Evolutionary conservation across 2,113 vertebrate species (phyloP).

Genomic region (Melospiza georgiana): DNA sequence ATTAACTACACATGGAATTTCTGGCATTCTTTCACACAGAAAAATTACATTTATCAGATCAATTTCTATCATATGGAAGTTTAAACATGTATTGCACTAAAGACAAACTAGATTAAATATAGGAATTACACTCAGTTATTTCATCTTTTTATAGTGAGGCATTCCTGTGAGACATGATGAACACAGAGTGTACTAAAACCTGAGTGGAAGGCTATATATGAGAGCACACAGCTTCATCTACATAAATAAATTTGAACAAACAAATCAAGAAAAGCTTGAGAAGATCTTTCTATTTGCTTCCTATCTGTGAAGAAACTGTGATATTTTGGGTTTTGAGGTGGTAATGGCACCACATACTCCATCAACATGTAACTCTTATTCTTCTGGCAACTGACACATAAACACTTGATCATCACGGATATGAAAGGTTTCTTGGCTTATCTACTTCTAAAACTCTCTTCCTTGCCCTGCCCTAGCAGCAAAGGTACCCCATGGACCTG

Average conservation of each 20-base stretch:
- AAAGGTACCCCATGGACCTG: neutral
- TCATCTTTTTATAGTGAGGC: neutral
- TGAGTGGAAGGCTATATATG: neutral
- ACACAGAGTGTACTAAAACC: neutral
- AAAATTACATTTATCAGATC: neutral
- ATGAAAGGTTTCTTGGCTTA: neutral
- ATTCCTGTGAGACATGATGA: neutral
- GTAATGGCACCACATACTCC: neutral
- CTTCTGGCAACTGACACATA: neutral
- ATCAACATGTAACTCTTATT: neutral
- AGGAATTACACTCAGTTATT: neutral
- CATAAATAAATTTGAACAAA: neutral
- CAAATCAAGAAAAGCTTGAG: neutral
- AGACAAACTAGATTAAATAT: neutral
- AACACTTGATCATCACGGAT: neutral
- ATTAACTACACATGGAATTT: neutral
- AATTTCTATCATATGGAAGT: neutral
- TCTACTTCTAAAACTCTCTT: neutral
- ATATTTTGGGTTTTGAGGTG: neutral
- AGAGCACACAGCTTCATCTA: conserved; percentile 1
- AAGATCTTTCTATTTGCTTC: neutral
- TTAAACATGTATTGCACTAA: neutral
- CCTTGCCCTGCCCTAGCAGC: neutral
- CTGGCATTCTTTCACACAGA: neutral
- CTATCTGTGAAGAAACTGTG: neutral